Percentiles rank a stretch among this genome's conserved stretches.
Evolutionary conservation across 2,797 vertebrate genomes (phyloP).

Genomic region (Parambassis ranga): DNA sequence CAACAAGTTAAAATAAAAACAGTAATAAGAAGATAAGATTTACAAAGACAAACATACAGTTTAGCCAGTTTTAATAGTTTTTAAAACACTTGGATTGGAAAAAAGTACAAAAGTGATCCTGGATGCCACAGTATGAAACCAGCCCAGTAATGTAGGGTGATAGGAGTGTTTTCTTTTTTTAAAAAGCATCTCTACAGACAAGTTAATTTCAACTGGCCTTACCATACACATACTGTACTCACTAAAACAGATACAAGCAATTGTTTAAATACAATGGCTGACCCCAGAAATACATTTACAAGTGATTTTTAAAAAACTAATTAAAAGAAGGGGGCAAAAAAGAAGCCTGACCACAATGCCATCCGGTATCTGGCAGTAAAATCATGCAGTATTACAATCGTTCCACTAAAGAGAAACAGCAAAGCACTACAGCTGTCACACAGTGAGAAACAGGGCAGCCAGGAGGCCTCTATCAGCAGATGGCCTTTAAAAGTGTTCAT

Average conservation of each 20-base stretch:
- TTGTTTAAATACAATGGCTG: conserved; percentile 88
- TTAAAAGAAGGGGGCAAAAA: conserved; percentile 41
- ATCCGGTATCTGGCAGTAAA: conserved; percentile 76
- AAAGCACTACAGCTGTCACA: conserved; percentile 72
- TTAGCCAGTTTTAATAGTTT: conserved; percentile 90
- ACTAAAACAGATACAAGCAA: conserved; percentile 88
- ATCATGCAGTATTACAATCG: conserved; percentile 81
- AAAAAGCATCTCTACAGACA: conserved; percentile 81
- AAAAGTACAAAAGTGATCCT: conserved; percentile 96
- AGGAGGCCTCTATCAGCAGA: conserved; percentile 48
- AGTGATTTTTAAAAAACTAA: conserved; percentile 77
- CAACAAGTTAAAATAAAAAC: no score
- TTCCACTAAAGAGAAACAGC: conserved; percentile 75
- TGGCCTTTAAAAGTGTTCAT: conserved; percentile 59
- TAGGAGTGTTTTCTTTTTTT: conserved; percentile 82
- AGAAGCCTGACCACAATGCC: conserved; percentile 78
- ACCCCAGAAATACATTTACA: conserved; percentile 86
- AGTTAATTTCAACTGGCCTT: conserved; percentile 78
- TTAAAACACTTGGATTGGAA: conserved; percentile 89
- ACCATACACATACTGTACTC: conserved; percentile 82
- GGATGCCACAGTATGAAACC: conserved; percentile 89
- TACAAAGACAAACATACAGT: conserved; percentile 58
- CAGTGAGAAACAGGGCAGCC: conserved; percentile 67
- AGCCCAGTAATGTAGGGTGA: conserved; percentile 84
- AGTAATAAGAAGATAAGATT: neutral